phyloP scores from a whole-genome alignment of 2,797 vertebrate species.

The Poecilia picta region DNA sequence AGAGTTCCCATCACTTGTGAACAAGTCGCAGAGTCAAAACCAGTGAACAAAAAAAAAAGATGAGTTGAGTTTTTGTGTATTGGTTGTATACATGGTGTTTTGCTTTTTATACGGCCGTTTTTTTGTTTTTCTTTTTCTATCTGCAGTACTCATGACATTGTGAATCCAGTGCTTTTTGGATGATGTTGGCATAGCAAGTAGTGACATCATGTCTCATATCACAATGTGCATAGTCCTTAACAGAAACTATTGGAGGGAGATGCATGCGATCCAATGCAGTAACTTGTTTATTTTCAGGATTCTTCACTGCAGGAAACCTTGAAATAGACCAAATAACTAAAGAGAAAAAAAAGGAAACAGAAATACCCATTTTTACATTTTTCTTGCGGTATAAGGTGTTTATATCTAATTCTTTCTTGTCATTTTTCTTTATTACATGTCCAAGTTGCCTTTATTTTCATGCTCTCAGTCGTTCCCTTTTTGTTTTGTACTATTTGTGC shows the following conservation, averaged over 20 bases:
- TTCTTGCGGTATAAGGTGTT: constrained; percentile 75
- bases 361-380: constrained; percentile 67
- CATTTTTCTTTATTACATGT: constrained; percentile 71
- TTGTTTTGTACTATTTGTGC: constrained; percentile 82
- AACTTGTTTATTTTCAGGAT: constrained; percentile 75
- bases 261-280: constrained; percentile 86
- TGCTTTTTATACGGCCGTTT: constrained; percentile 66
- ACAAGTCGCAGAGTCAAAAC: constrained; percentile 59
- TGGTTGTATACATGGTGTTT: constrained; percentile 62
- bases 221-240: constrained; percentile 76
- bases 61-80: constrained; percentile 54
- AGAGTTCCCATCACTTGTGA: constrained; percentile 59
- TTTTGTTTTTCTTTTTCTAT: constrained; percentile 55
- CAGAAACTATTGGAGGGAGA: constrained; percentile 40
- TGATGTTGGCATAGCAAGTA: constrained; percentile 80
- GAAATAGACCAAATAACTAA: constrained; percentile 85
- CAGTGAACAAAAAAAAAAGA: constrained; percentile 62
- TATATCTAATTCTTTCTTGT: constrained; percentile 66
- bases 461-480: constrained; percentile 66
- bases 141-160: constrained; percentile 76
- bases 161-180: constrained; percentile 78
- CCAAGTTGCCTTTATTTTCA: constrained; percentile 81
- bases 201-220: constrained; percentile 76
- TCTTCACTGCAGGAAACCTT: constrained; percentile 66
- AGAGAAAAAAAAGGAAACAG: constrained; percentile 69